Evolutionary conservation across 2,888 invertebrate species (phyloP), one percentile per base, ranked within the genome.

Genomic region (Baronia brevicornis): DNA sequence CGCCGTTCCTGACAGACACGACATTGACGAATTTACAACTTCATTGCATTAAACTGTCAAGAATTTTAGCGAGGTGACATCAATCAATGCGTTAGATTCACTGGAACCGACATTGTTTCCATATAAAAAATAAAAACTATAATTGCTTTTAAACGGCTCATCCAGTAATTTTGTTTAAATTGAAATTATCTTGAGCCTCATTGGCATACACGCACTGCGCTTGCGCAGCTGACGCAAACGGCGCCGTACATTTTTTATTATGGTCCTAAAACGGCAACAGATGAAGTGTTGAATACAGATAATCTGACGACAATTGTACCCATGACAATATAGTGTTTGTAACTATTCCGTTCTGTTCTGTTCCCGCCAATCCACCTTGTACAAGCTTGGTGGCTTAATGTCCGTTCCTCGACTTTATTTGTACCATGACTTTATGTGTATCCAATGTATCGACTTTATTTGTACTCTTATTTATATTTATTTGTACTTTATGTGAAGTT

Each of bases 11-110:
- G 50, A 53, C 55, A 47, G 47, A 40, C 46, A 39, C 46, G 69
- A 67, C 73, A 48, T 61, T 73, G 74, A 75, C 50, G 48, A 59
- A 74, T 77, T 72, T 75, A 75, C 60, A 44, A 53, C 44, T 49
- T 43, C 42, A 45, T 37, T 39, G 33, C 33, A 43, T 24, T 34
- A 43, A 31, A 30, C 43, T 41, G 41, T 33, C 34, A 39, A 48
- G 44, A 48, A 49, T 50, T 42, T 55, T 51, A 54, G 48, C 47
- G 51, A 44, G 35, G 33, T 34, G 31, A 27, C 30, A 33, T 38
- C 27, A 25, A 33, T 31, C 48, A 37, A 15, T 28, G 54, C 53
- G 12, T 36, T 50, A 50, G 29, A 49, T 25, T 10, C 10, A 21
- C 48, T 54, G 39, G 55, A 60, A 48, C 36, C 30, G 52, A 33